Base-by-base conservation (phyloP, 2,888 invertebrate genomes). In the Rhagium mordax region DNA sequence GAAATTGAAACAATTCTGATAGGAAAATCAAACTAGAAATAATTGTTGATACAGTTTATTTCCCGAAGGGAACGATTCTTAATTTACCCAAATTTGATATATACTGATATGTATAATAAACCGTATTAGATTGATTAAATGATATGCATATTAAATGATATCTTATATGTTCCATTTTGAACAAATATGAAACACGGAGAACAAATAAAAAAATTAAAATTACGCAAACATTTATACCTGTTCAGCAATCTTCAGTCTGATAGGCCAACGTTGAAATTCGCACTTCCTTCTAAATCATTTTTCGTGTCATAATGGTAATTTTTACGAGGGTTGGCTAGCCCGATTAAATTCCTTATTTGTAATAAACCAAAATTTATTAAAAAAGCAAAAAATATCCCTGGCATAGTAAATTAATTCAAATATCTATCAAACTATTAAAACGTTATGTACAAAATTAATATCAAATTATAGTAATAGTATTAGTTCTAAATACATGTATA, bases 401-500 rank as follows among this genome's bases (percentile, higher is more conserved):
- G 55, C 24, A 55, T 21, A 51, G 20, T 29, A 33, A 13, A 53
- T 27, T 27, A 29, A 65, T 53, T 18, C 20, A 18, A 65, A 55
- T 10, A 20, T 53, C 27, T 53, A 65, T 65, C 6, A 21, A 21
- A 53, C 53, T 53, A 41, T 65, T 55, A 65, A 65, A 41, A 72
- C 57, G 55, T 60, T 72, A 72, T 72, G 41, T 72, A 72, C 72
- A 72, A 72, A 67, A 60, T 68, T 53, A 74, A 51, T 29, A 48
- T 57, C 21, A 64, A 53, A 70, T 24, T 74, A 72, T 71, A 53
- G 55, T 47, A 16, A 41, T 20, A 66, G n/a, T 29, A 70, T 49
- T 62, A 66, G 72, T 72, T 70, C 78, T 79, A 78, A 67, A 73
- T 79, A 79, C 79, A 79, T 79, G 67, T 79, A 79, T 78, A 77